Base-by-base conservation (phyloP, 2,797 vertebrate species). In the Xiphorhynchus erythropygius region DNA sequence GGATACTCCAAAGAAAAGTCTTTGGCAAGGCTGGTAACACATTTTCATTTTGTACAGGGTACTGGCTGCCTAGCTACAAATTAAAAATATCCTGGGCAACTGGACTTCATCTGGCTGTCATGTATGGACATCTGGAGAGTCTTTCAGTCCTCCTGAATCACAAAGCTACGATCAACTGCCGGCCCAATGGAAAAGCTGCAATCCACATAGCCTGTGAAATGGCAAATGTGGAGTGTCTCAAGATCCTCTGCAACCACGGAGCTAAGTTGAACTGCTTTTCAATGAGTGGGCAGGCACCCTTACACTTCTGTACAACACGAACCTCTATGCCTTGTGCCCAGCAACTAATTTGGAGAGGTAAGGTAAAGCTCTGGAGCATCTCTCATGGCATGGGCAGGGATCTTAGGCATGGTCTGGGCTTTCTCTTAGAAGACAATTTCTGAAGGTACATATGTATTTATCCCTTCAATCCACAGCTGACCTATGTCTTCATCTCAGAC, bases 41-140 rank as follows among this genome's bases (percentile, higher is more conserved):
- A 24, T 73, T 75, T 65, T 86, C 77, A 22, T 46, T 85, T 79
- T 90, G 73, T 79, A 4, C 82, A 99, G 99, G 99, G 69, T 99
- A 99, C 84, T 99, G 99, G 99, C 92, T 99, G 81, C 99, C 99
- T 25, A 98, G 98, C 87, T 98, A 99, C 96, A 99, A 99, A 95
- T 94, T 99, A 92, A 99, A 99, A 91, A 98, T 97, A 77, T 99
- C 99, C 18, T 99, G 99, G 99, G 99, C 99, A 3, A 99, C 99
- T 75, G 99, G 98, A 11, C 97, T 99, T 67, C 99, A 99, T 30
- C 98, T 99, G 15, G 98, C 99, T 33, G 98, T 99, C 93, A 98
- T 99, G 98, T 98, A 99, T 65, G 99, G 99, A 18, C 98, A 99
- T 1, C 84, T 99, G 95, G 99, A 99, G 90, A 98, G 98, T 5